A percentile compares a stretch with the other conserved stretches of the same genome.
These are phyloP conservation scores for Cetoscarus ocellatus DNA, from an alignment of 2,797 vertebrate genomes.

Conservation along the genomic window DNA sequence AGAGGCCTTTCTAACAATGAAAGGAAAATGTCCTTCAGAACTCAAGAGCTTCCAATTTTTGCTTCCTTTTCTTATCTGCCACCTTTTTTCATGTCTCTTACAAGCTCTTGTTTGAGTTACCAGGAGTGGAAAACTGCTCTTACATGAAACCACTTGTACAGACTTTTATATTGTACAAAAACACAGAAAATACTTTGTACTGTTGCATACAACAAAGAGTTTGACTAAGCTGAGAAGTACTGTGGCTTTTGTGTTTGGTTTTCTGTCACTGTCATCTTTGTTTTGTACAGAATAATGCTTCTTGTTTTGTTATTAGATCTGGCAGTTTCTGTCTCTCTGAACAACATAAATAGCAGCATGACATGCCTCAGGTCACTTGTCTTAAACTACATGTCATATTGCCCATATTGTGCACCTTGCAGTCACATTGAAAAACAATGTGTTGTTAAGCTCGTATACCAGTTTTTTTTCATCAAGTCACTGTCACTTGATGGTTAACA, in stretches of 20 bases:
- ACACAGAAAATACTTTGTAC: constrained; percentile 10
- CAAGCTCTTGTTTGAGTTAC: constrained; percentile 47
- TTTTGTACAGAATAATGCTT: background rate
- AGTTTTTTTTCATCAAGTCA: no score
- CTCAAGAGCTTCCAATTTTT: constrained; percentile 40
- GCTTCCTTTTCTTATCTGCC: constrained; percentile 22
- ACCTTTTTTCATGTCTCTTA: constrained; percentile 36
- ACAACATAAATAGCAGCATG: no score
- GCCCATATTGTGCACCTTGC: no score
- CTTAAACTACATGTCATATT: no score
- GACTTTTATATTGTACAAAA: constrained; percentile 24
- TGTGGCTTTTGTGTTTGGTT: background rate
- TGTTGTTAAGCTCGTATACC: no score
- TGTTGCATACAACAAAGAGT: background rate
- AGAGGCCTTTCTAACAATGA: constrained; percentile 49
- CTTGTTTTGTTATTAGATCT: no score
- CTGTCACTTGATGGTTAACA: no score
- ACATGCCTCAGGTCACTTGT: no score
- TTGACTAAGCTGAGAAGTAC: background rate
- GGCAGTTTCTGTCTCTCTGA: no score
- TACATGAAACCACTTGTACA: constrained; percentile 21
- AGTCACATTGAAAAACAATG: no score
- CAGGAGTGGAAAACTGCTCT: constrained; percentile 24
- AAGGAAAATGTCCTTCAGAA: constrained; percentile 51
- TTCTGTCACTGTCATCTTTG: background rate